Evolutionary conservation across 2,113 vertebrate species (phyloP).

Genomic region (Paramisgurnus dabryanus): DNA sequence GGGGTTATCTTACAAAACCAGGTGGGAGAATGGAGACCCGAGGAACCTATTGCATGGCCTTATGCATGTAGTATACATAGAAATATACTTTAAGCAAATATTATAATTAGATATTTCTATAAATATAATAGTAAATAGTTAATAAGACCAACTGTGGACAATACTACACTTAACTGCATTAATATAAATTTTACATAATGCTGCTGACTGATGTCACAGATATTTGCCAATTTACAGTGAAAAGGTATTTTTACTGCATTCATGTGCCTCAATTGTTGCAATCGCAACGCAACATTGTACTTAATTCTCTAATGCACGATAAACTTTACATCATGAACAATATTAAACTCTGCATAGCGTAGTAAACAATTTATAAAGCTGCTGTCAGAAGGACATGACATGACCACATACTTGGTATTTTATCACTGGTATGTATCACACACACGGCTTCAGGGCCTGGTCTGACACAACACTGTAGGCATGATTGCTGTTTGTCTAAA

Average conservation of each 20-base stretch:
- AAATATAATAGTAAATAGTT: no score
- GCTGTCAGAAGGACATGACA: conserved; percentile 3
- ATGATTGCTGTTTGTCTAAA: conserved; percentile 15
- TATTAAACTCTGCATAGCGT: neutral
- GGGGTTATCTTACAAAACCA: conserved; percentile 73
- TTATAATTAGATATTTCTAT: no score
- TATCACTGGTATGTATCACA: neutral
- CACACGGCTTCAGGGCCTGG: neutral
- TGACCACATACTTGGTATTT: neutral
- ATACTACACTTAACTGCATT: neutral
- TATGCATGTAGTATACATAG: neutral
- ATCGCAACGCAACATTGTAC: neutral
- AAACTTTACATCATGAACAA: neutral
- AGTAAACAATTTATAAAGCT: conserved; percentile 4
- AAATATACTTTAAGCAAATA: no score
- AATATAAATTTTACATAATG: no score
- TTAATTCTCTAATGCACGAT: neutral
- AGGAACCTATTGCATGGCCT: neutral
- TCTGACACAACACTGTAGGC: neutral
- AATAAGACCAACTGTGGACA: neutral
- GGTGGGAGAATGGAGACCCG: conserved; percentile 52
- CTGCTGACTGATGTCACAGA: no score
- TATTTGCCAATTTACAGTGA: no score
- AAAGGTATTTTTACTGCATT: no score
- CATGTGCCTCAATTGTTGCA: no score